Evolutionary conservation across 1,140 invertebrate genomes (phyloP), one percentile per base, ranked within the genome.

Genomic region (Drosophila ananassae): DNA sequence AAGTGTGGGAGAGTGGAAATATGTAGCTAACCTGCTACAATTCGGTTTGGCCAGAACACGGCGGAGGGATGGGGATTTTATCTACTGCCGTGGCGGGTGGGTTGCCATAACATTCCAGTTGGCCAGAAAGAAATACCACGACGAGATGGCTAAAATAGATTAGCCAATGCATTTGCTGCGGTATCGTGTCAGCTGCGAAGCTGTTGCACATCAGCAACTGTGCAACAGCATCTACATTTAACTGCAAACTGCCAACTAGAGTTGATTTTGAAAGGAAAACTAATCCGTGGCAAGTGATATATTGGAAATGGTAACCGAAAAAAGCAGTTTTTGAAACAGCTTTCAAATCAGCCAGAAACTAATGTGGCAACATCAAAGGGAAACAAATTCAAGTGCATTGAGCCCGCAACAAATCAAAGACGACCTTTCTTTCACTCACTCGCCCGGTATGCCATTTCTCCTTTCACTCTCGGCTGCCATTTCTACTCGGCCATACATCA

Each of bases 101-200:
- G 34, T 9, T 47, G 21, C 44, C 9, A 3, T 47, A 22, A 21
- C 17, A 22, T 47, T 24, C 8, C 44, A 24, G 17, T 24, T 47
- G 44, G 17, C 9, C 9, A 4, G 1, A 50, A 24, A 48, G 48
- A 17, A 9, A 46, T 51, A 39, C n/a, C 61, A 68, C 41, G 76
- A 44, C n/a, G 41, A 17, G 41, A 73, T 79, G 76, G 75, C 79
- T 81, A 68, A 73, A 81, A 77, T 77, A 73, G 73, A 81, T 77
- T 81, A 77, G 73, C 61, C 66, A 46, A 41, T 69, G 63, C 55
- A 47, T 69, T 56, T 66, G 39, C 54, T 58, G 55, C 44, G 68
- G 51, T 25, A 28, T 58, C 24, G 30, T 6, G 7, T 12, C 4
- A 21, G 28, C 34, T 73, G 37, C 58, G 51, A 32, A 68, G 69